Conservation (phyloP, 2,797 vertebrate genomes). For the Helicolenus hilgendorfi region DNA sequence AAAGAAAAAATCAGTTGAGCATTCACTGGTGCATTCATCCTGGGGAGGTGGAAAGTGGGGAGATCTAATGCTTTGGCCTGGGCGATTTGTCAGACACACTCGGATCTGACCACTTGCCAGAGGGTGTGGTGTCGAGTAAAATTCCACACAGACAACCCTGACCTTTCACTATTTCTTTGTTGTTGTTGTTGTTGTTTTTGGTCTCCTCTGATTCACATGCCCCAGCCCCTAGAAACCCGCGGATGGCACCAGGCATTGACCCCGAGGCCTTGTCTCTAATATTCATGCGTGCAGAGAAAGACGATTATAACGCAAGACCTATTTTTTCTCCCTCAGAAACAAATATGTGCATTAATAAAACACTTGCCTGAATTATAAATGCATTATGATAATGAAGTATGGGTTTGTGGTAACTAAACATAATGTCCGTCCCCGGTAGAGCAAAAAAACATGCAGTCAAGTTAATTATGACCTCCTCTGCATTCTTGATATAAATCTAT, state of each 20-base stretch:
- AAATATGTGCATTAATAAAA: slow-evolving; percentile 63
- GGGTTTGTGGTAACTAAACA: slow-evolving; percentile 7
- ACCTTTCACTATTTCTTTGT: slow-evolving; percentile 46
- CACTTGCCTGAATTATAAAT: slow-evolving; percentile 45
- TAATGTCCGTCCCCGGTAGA: neutral
- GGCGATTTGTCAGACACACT: slow-evolving; percentile 50
- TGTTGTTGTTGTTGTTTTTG: neutral
- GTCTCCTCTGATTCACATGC: slow-evolving; percentile 15
- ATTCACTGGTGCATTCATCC: slow-evolving; percentile 26
- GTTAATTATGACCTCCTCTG: slow-evolving; percentile 11
- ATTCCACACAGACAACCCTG: slow-evolving; percentile 49
- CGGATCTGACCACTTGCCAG: slow-evolving; percentile 57
- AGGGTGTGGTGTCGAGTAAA: slow-evolving; percentile 31
- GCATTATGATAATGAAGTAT: slow-evolving; percentile 45
- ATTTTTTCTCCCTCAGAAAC: slow-evolving; percentile 33
- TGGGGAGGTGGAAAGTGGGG: neutral
- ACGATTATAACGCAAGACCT: slow-evolving; percentile 12
- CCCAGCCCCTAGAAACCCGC: neutral
- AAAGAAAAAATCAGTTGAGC: slow-evolving; percentile 6
- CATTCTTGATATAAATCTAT: neutral
- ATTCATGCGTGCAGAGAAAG: slow-evolving; percentile 35
- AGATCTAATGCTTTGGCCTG: slow-evolving; percentile 16
- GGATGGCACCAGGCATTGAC: slow-evolving; percentile 24
- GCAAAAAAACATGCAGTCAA: neutral
- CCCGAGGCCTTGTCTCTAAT: slow-evolving; percentile 15